Evolutionary conservation across 2,113 vertebrate genomes (phyloP).

Genomic region (Seriola aureovittata): DNA sequence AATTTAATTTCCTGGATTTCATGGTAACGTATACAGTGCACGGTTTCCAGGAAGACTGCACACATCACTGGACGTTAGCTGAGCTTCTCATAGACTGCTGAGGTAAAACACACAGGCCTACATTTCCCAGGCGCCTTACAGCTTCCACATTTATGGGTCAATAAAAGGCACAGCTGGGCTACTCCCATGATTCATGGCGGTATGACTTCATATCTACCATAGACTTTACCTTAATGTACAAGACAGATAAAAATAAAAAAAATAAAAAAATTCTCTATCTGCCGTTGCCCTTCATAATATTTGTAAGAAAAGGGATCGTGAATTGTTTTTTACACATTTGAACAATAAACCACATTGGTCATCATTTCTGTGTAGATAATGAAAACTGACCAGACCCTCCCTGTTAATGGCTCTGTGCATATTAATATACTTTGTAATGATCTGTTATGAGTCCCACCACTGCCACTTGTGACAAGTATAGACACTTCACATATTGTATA

Average conservation of each 20-base stretch:
- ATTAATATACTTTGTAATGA: constrained; percentile 16
- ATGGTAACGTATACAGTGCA: constrained; percentile 39
- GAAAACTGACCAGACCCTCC: background rate
- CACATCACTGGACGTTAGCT: constrained; percentile 45
- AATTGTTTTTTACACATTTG: background rate
- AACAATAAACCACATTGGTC: background rate
- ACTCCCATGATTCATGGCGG: constrained; percentile 29
- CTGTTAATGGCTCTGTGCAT: constrained; percentile 23
- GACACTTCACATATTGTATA: constrained; percentile 52
- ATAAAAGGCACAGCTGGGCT: constrained; percentile 48
- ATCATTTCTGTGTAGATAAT: background rate
- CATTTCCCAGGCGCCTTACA: constrained; percentile 66
- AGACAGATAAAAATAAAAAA: background rate
- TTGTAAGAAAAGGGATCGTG: constrained; percentile 1
- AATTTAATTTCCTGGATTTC: constrained; percentile 67
- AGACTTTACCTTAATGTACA: constrained; percentile 20
- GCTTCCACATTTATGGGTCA: constrained; percentile 41
- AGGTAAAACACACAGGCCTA: constrained; percentile 61
- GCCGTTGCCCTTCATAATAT: background rate
- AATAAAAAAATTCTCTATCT: background rate
- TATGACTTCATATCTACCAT: constrained; percentile 41
- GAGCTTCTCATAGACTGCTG: constrained; percentile 36
- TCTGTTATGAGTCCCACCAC: constrained; percentile 1
- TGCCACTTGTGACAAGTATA: constrained; percentile 21
- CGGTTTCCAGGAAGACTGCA: constrained; percentile 45